Evolutionary conservation across 1,140 invertebrate genomes (phyloP).

Genomic region (Ceratina japonica): DNA sequence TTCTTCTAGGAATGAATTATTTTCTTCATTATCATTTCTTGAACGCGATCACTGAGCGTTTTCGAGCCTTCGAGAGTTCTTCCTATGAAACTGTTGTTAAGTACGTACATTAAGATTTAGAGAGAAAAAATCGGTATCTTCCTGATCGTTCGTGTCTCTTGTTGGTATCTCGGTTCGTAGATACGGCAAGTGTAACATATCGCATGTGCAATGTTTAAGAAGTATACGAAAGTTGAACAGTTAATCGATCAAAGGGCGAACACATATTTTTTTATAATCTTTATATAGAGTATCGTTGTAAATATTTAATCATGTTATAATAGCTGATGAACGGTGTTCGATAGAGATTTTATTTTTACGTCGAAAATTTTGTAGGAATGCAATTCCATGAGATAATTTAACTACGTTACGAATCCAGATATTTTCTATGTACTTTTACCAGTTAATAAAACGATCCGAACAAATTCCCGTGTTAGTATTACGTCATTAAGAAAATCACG

Average conservation of each 20-base stretch:
- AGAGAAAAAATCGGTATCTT: too few relatives aligned
- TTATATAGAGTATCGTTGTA: not conserved
- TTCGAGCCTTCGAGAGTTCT: not conserved
- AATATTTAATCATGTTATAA: not conserved
- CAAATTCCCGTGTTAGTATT: too few relatives aligned
- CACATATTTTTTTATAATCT: slow-evolving; percentile 8
- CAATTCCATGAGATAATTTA: not conserved
- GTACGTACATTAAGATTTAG: too few relatives aligned
- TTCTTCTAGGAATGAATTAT: not conserved
- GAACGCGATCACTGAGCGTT: not conserved
- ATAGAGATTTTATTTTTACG: slow-evolving; percentile 1
- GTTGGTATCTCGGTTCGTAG: not conserved
- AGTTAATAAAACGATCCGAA: slow-evolving; percentile 2
- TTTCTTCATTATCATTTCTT: not conserved
- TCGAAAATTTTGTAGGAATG: not conserved
- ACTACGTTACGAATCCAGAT: not conserved
- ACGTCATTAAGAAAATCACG: not conserved
- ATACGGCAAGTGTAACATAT: not conserved
- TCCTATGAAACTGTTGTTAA: not conserved
- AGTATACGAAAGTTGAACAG: not conserved
- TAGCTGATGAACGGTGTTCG: not conserved
- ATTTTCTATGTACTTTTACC: slow-evolving; percentile 33
- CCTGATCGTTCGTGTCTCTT: not conserved
- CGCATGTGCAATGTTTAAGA: not conserved
- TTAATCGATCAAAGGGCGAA: not conserved